These are phyloP conservation scores for Pseudanteris insignis DNA, from an alignment of 2,888 invertebrate species.

Conservation along the genomic window DNA sequence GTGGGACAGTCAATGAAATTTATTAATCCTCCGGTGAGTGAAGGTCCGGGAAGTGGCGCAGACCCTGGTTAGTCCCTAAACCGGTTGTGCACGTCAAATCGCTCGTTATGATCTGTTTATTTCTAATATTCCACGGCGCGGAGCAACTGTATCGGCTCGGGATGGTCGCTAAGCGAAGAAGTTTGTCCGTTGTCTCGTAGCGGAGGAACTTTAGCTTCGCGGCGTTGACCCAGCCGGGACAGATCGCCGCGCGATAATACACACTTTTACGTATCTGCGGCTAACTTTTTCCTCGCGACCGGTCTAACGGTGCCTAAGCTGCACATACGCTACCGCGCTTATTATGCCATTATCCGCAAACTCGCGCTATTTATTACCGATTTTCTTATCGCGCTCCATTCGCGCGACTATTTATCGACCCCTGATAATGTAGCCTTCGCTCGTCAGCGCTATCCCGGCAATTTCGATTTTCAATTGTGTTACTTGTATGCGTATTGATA, in stretches of 20 bases:
- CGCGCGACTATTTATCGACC: slow-evolving; percentile 23
- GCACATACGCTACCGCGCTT: slow-evolving; percentile 27
- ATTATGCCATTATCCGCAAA: slow-evolving; percentile 30
- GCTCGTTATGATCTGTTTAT: slow-evolving; percentile 43
- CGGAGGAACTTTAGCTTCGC: slow-evolving; percentile 2
- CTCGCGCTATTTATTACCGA: slow-evolving; percentile 29
- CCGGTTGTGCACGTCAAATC: slow-evolving; percentile 32
- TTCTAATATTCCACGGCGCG: slow-evolving; percentile 41
- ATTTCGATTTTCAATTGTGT: slow-evolving; percentile 16
- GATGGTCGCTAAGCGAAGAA: slow-evolving; percentile 19
- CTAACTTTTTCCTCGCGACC: slow-evolving; percentile 8
- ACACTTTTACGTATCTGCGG: no score
- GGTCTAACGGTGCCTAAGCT: slow-evolving; percentile 28
- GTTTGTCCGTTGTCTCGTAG: slow-evolving; percentile 33
- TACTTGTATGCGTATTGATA: slow-evolving; percentile 6
- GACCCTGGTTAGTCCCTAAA: slow-evolving; percentile 31
- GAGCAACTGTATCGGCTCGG: slow-evolving; percentile 23
- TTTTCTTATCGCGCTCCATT: slow-evolving; percentile 12
- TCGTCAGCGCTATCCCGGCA: slow-evolving; percentile 14
- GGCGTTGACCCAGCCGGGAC: slow-evolving; percentile 3
- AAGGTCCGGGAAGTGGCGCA: slow-evolving; percentile 40
- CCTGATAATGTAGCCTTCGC: slow-evolving; percentile 12
- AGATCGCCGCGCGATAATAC: slow-evolving; percentile 5
- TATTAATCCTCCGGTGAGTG: slow-evolving; percentile 44
- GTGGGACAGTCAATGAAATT: slow-evolving; percentile 42